Base-by-base conservation (phyloP, 2,113 vertebrate genomes). In the Garra rufa region DNA sequence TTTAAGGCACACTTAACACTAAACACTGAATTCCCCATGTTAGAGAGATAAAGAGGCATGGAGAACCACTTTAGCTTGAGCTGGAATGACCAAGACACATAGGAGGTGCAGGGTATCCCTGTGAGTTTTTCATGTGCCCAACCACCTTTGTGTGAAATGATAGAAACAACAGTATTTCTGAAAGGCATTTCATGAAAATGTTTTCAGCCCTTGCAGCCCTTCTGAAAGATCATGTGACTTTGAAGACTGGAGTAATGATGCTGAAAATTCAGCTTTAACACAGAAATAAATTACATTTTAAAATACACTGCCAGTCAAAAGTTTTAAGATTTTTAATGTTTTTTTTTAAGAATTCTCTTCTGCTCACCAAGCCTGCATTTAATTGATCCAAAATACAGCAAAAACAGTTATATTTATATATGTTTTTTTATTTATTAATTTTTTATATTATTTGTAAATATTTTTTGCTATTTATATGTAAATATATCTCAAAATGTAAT, bases 1-100 rank as follows among this genome's bases (percentile, higher is more conserved):
- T 81, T 81, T 70, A 81, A 81, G 44, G 61, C 79, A 81, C 19
- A 81, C 28, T 52, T 81, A n/a, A 69, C 63, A 81, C 11, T 38
- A 50, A 81, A 81, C 63, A 15, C 24, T 1, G 15, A 81, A 70
- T 70, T 55, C 79, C 46, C 11, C 30, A 26, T 9, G 43, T 30
- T 17, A 34, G 44, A 50, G 59, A 81, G 59, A 67, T 48, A 28
- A 28, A 81, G 24, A 81, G 61, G 24, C 59, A 63, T 21, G 46
- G 15, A 30, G 48, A 15, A 55, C 19, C 48, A 21, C 74, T 55
- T 55, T 46, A 74, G 43, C n/a, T 24, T 21, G 24, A 48, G 14
- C 24, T 46, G 24, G n/a, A 74, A n/a, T 46, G 43, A 74, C 13
- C 11, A 46, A 14, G 71, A 74, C 43, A 44, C 43, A 46, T 1